phyloP scores from a whole-genome alignment of 2,113 vertebrate species.

The Argyrosomus japonicus region DNA sequence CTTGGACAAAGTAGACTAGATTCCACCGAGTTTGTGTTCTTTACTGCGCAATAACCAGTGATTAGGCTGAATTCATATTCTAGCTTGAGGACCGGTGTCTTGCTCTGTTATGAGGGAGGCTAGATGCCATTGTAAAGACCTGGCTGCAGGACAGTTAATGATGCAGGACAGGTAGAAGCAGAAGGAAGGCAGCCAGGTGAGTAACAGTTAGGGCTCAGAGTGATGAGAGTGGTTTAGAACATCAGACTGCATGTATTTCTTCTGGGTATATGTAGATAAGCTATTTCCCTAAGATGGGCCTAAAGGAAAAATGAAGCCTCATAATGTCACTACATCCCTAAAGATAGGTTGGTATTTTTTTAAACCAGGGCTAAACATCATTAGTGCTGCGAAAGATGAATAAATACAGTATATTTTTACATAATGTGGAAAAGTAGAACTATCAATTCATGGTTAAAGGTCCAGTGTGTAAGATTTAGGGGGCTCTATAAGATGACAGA shows the following conservation, averaged over 20 bases:
- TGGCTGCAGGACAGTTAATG: constrained; percentile 15
- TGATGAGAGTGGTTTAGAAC: neutral
- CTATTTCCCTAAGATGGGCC: neutral
- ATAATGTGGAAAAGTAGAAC: neutral
- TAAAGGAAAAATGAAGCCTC: neutral
- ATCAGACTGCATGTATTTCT: constrained; percentile 10
- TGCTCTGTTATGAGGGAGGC: neutral
- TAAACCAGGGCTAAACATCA: neutral
- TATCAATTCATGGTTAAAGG: neutral
- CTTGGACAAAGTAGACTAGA: neutral
- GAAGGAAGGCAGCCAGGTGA: neutral
- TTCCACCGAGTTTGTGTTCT: neutral
- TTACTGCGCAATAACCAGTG: constrained; percentile 13
- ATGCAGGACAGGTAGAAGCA: neutral
- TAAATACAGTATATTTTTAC: neutral
- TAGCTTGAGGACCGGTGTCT: neutral
- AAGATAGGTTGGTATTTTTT: neutral
- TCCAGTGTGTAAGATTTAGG: too few relatives aligned
- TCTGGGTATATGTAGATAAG: neutral
- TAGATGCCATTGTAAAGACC: neutral
- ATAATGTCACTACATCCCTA: neutral
- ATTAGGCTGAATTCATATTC: constrained; percentile 9
- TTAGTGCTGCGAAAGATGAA: neutral
- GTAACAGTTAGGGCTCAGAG: constrained; percentile 1
- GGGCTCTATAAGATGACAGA: too few relatives aligned